phyloP scores from a whole-genome alignment of 2,113 vertebrate species.

The Toxotes jaculatrix region DNA sequence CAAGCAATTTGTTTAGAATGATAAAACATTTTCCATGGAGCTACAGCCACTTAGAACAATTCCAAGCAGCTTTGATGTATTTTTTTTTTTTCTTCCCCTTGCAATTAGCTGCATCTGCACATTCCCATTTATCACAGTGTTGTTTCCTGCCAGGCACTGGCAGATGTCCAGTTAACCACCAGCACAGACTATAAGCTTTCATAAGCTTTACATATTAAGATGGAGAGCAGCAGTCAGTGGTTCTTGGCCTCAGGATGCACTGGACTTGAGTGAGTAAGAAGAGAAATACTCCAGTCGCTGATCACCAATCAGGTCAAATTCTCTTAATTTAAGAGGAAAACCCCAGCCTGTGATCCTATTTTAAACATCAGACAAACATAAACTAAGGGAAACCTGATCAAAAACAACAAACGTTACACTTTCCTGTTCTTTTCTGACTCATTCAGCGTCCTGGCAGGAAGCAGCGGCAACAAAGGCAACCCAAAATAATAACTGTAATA shows the following conservation, averaged over 20 bases:
- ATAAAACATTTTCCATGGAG: not conserved
- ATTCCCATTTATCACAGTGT: constrained; percentile 50
- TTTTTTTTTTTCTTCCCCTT: not conserved
- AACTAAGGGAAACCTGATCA: not conserved
- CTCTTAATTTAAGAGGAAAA: constrained; percentile 3
- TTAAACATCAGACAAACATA: constrained; percentile 1
- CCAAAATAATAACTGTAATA: constrained; percentile 57
- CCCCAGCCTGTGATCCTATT: not conserved
- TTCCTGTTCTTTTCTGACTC: constrained; percentile 18
- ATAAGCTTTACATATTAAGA: constrained; percentile 36
- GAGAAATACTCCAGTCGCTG: not conserved
- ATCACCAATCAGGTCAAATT: not conserved
- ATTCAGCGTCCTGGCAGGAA: constrained; percentile 39
- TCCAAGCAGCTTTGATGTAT: constrained; percentile 12
- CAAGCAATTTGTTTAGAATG: constrained; percentile 9
- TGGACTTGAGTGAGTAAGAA: not conserved
- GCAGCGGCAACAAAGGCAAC: constrained; percentile 25
- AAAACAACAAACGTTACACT: constrained; percentile 11
- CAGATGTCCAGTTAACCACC: constrained; percentile 44
- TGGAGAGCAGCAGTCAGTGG: constrained; percentile 19
- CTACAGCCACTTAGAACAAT: constrained; percentile 15
- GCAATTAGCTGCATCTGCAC: constrained; percentile 60
- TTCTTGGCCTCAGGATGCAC: constrained; percentile 14
- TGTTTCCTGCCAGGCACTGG: constrained; percentile 51
- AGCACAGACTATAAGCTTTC: constrained; percentile 19